phyloP scores from a whole-genome alignment of 2,113 vertebrate genomes.

The Bagarius yarrelli region DNA sequence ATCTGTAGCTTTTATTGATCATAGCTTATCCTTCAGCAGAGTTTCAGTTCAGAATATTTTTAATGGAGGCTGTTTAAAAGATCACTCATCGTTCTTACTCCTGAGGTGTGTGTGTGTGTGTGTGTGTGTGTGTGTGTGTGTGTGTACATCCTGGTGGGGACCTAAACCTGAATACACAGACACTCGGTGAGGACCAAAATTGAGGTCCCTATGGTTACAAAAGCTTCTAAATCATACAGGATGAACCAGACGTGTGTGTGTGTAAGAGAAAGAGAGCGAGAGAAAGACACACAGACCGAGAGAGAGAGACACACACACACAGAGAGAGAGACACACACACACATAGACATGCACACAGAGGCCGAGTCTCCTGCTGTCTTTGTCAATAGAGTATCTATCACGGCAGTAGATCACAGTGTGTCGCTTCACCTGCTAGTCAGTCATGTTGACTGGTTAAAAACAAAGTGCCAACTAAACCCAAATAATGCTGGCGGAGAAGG shows the following conservation, averaged over 20 bases:
- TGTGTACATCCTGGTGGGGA: no score
- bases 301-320: no score
- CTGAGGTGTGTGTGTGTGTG: slow-evolving; percentile 45
- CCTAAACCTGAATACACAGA: no score
- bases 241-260: no score
- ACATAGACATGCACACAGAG: no score
- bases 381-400: slow-evolving; percentile 46
- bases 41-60: neutral
- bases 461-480: slow-evolving; percentile 38
- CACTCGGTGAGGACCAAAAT: no score
- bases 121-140: no score
- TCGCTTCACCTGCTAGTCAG: slow-evolving; percentile 13
- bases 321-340: no score
- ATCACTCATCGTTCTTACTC: slow-evolving; percentile 28
- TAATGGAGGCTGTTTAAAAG: neutral
- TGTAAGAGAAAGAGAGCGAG: no score
- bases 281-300: no score
- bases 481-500: slow-evolving; percentile 24
- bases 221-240: no score
- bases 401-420: slow-evolving; percentile 33
- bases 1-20: neutral
- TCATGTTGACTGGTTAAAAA: slow-evolving; percentile 34
- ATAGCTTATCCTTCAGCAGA: neutral
- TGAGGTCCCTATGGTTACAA: no score
- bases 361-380: slow-evolving; percentile 23